Evolutionary conservation across 2,888 invertebrate genomes (phyloP).

Genomic region (Autographa gamma): DNA sequence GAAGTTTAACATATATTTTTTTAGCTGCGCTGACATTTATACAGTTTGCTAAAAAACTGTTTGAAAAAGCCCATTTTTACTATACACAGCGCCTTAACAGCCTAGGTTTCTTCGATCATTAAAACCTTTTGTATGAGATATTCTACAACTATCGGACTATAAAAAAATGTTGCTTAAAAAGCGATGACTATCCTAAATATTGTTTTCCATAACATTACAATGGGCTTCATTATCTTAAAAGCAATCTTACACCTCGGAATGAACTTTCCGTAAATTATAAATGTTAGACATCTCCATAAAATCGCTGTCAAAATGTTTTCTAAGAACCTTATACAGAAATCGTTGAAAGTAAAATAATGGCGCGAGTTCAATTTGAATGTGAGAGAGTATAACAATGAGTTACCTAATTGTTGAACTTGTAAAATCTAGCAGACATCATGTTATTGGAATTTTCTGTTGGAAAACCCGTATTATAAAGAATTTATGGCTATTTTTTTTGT

Average conservation of each 20-base stretch:
- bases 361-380: neutral
- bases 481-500: too few species aligned
- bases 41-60: too few species aligned
- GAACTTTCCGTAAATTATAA: neutral
- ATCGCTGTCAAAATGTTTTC: neutral
- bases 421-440: neutral
- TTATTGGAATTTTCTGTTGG: neutral
- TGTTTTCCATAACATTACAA: slow-evolving; percentile 1
- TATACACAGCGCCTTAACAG: too few species aligned
- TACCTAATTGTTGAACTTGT: neutral
- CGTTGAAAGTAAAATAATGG: neutral
- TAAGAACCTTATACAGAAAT: neutral
- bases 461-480: too few species aligned
- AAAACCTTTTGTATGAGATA: too few species aligned
- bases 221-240: slow-evolving; percentile 1
- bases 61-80: too few species aligned
- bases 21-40: too few species aligned
- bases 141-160: too few species aligned
- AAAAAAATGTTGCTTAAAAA: neutral
- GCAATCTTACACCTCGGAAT: neutral
- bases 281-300: neutral
- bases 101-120: too few species aligned
- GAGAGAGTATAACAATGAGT: neutral
- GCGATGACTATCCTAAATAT: neutral
- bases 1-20: too few species aligned